Percentiles rank a stretch among this genome's conserved stretches.
Conservation (phyloP, 2,113 vertebrate species). For the Smithornis capensis region DNA sequence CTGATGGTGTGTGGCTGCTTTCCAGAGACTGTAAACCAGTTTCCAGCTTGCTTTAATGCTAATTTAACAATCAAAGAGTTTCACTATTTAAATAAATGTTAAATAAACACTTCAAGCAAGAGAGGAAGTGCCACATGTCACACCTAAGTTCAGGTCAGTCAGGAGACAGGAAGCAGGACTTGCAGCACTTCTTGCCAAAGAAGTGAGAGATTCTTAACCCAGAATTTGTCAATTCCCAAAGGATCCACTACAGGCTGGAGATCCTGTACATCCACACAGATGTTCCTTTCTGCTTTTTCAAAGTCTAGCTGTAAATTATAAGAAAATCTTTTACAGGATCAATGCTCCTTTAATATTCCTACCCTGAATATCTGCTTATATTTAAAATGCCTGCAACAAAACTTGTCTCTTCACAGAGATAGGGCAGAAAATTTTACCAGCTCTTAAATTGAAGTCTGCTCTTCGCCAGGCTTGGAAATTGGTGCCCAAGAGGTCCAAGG, state of each 20-base stretch:
- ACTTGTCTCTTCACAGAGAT: neutral
- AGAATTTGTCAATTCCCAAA: neutral
- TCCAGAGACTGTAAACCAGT: constrained; percentile 8
- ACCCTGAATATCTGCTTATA: neutral
- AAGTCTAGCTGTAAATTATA: neutral
- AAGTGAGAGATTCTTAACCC: neutral
- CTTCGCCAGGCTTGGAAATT: neutral
- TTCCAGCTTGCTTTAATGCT: constrained; percentile 11
- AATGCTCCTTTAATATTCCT: neutral
- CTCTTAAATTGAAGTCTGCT: neutral
- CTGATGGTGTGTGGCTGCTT: constrained; percentile 1
- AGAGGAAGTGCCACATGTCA: neutral
- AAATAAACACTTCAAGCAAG: neutral
- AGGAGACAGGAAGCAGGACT: neutral
- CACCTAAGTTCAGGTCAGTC: neutral
- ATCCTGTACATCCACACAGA: neutral
- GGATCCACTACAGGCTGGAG: neutral
- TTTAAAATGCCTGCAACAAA: neutral
- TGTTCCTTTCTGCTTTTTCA: neutral
- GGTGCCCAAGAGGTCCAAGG: neutral
- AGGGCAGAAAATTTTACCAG: neutral
- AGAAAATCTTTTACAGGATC: neutral
- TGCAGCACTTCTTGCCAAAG: neutral
- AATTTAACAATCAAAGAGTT: constrained; percentile 25
- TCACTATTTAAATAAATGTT: constrained; percentile 34